These are phyloP conservation scores for Drosophila athabasca DNA, from an alignment of 1,140 invertebrate genomes.

Conservation along the genomic window DNA sequence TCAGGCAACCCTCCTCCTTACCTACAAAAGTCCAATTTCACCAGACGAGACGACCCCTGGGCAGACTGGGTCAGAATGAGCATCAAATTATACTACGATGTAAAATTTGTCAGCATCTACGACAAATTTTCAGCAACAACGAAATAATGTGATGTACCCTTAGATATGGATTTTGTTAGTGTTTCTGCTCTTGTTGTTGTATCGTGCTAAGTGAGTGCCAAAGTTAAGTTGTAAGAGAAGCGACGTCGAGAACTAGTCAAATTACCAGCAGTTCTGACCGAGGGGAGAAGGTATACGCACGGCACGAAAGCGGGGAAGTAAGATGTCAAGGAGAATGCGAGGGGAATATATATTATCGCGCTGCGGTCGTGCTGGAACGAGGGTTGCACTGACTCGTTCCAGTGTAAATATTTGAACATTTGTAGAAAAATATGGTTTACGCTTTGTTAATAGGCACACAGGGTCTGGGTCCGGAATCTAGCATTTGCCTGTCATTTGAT, in stretches of 20 bases:
- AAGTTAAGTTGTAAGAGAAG: slow-evolving; percentile 71
- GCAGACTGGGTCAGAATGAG: neutral
- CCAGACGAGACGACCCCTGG: too few relatives aligned
- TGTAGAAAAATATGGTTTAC: slow-evolving; percentile 79
- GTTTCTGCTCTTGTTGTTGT: slow-evolving; percentile 19
- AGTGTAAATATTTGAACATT: slow-evolving; percentile 80
- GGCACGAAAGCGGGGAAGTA: too few relatives aligned
- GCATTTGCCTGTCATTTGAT: slow-evolving; percentile 68
- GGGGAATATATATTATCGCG: slow-evolving; percentile 30
- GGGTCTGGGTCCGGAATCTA: neutral
- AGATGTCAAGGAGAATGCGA: neutral
- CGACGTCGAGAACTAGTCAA: slow-evolving; percentile 54
- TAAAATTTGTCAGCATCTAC: slow-evolving; percentile 57
- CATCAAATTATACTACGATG: slow-evolving; percentile 58
- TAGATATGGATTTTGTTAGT: slow-evolving; percentile 1
- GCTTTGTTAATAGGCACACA: slow-evolving; percentile 59
- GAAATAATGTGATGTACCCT: slow-evolving; percentile 39
- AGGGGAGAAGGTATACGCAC: neutral
- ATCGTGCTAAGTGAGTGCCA: slow-evolving; percentile 64
- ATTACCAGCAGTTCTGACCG: slow-evolving; percentile 49
- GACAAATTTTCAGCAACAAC: slow-evolving; percentile 64
- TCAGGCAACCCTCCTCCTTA: too few relatives aligned
- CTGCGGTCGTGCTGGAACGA: slow-evolving; percentile 35
- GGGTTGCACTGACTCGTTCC: slow-evolving; percentile 28
- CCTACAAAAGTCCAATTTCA: neutral